Evolutionary conservation across 1,140 invertebrate genomes (phyloP).

Genomic region (Agrilus planipennis): DNA sequence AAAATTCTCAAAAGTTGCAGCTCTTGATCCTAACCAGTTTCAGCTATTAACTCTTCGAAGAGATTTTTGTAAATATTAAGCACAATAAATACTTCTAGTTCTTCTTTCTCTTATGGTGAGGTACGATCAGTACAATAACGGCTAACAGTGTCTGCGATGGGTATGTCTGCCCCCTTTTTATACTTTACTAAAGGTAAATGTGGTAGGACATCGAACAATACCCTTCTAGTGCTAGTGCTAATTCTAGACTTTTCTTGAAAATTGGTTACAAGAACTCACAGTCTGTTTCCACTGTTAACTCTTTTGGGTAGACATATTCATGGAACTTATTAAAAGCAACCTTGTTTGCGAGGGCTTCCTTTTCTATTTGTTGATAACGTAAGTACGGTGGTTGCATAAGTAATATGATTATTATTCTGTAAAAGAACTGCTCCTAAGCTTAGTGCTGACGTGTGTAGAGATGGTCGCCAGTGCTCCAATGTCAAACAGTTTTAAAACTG

Average conservation of each 20-base stretch:
- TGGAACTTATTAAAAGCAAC: constrained; percentile 31
- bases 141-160: constrained; percentile 3
- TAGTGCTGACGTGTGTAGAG: constrained; percentile 23
- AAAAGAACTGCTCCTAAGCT: constrained; percentile 21
- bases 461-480: constrained; percentile 14
- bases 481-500: constrained; percentile 24
- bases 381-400: constrained; percentile 28
- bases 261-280: constrained; percentile 28
- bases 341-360: constrained; percentile 34
- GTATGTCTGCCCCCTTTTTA: constrained; percentile 2
- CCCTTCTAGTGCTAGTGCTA: constrained; percentile 12
- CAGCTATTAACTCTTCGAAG: background rate
- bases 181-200: background rate
- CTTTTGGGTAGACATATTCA: constrained; percentile 28
- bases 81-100: background rate
- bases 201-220: background rate
- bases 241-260: constrained; percentile 19
- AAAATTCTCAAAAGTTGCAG: background rate
- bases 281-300: constrained; percentile 28
- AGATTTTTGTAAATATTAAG: background rate
- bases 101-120: background rate
- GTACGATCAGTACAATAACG: background rate
- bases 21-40: background rate
- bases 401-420: constrained; percentile 26
- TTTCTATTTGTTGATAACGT: constrained; percentile 34